Evolutionary conservation across 2,113 vertebrate genomes (phyloP).

Genomic region (Prionailurus bengalensis): DNA sequence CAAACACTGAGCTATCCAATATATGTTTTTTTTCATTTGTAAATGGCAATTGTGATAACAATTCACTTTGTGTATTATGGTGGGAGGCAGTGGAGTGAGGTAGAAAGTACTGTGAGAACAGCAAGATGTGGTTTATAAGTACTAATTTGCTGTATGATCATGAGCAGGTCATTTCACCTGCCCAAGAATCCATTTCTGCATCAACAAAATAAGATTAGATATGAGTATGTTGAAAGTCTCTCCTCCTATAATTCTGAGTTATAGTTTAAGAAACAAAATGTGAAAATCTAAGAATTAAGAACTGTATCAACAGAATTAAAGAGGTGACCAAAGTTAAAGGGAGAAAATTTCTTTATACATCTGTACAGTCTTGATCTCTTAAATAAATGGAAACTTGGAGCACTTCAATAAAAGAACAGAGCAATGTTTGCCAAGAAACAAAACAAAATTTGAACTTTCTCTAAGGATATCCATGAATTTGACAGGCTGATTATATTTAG

Average conservation of each 20-base stretch:
- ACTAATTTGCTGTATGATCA: neutral
- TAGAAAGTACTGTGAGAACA: neutral
- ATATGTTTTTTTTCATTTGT: slow-evolving; percentile 8
- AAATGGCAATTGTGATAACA: neutral
- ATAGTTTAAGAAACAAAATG: slow-evolving; percentile 49
- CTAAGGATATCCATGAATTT: slow-evolving; percentile 48
- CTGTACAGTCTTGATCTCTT: neutral
- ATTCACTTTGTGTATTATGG: neutral
- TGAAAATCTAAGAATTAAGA: slow-evolving; percentile 52
- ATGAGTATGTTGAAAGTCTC: neutral
- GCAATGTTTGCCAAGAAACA: slow-evolving; percentile 50
- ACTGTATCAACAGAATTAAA: slow-evolving; percentile 41
- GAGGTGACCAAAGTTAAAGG: neutral
- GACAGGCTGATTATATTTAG: neutral
- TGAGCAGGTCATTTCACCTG: neutral
- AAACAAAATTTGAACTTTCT: slow-evolving; percentile 43
- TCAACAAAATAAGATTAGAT: neutral
- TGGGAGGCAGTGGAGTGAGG: neutral
- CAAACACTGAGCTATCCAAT: neutral
- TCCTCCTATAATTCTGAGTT: neutral
- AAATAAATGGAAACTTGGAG: slow-evolving; percentile 48
- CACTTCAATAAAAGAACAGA: slow-evolving; percentile 32
- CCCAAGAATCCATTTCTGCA: neutral
- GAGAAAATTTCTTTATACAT: neutral
- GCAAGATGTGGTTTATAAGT: neutral